Evolutionary conservation across 2,888 invertebrate species (phyloP).

Genomic region (Lobophora halterata): DNA sequence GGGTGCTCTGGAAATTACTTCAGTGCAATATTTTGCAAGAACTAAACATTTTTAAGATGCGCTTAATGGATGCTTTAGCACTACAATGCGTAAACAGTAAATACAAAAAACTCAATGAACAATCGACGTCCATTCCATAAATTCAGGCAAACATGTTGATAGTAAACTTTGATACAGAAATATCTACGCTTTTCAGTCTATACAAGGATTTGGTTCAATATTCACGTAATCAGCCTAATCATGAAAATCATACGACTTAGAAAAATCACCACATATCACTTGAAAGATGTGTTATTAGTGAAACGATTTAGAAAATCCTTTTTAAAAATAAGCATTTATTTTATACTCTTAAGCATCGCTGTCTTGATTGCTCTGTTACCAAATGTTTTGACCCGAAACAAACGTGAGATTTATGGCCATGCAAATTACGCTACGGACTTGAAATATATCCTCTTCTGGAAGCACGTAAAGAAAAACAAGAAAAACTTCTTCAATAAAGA

Average conservation of each 20-base stretch:
- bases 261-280: conserved; percentile 38
- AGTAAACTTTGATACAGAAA: conserved; percentile 5
- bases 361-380: conserved; percentile 45
- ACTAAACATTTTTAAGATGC: no score
- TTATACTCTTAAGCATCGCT: conserved; percentile 31
- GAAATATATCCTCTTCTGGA: conserved; percentile 68
- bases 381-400: conserved; percentile 33
- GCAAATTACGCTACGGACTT: conserved; percentile 53
- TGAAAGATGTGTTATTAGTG: conserved; percentile 51
- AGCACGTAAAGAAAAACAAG: conserved; percentile 29
- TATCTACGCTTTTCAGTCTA: conserved; percentile 1
- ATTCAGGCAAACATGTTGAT: conserved; percentile 4
- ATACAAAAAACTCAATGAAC: no score
- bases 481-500: conserved; percentile 28
- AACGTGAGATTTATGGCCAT: conserved; percentile 20
- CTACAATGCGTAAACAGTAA: no score
- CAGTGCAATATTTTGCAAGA: no score
- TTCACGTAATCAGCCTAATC: neutral
- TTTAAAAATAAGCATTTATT: conserved; percentile 38
- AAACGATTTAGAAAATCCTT: conserved; percentile 39
- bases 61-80: no score
- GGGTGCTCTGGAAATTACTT: no score
- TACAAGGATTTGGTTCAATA: neutral
- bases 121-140: conserved; percentile 11
- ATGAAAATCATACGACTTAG: conserved; percentile 30